Evolutionary conservation across 2,113 vertebrate genomes (phyloP).

Genomic region (Sciurus niger): DNA sequence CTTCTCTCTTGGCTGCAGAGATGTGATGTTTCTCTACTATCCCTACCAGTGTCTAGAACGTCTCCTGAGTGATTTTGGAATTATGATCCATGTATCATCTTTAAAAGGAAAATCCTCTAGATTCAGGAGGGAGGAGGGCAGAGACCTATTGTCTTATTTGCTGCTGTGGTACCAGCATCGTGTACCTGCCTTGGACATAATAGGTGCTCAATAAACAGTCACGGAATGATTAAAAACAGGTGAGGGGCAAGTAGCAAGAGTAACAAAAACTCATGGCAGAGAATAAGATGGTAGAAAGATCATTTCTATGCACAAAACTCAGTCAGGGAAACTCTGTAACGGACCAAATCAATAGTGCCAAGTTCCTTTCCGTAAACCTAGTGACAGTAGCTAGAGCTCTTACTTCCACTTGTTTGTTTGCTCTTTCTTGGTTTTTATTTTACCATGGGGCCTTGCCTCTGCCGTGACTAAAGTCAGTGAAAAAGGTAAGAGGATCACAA

Average conservation of each 20-base stretch:
- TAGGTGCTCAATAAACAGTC: background rate
- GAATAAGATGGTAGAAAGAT: background rate
- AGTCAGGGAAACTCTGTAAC: background rate
- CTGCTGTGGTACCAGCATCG: background rate
- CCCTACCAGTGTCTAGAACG: background rate
- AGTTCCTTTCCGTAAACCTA: background rate
- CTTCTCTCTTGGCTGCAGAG: background rate
- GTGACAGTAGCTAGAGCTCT: background rate
- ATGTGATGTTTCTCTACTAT: background rate
- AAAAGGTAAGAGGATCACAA: conserved; percentile 18
- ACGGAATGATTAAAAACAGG: background rate
- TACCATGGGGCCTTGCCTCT: background rate
- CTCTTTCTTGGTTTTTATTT: conserved; percentile 31
- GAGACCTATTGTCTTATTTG: background rate
- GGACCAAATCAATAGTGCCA: background rate
- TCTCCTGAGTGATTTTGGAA: background rate
- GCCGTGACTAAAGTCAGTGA: background rate
- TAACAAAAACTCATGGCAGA: background rate
- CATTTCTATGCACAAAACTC: background rate
- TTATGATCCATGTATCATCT: background rate
- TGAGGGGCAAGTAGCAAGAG: background rate
- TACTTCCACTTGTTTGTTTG: background rate
- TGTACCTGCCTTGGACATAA: background rate
- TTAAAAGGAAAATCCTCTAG: background rate
- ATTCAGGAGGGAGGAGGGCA: background rate